phyloP scores from a whole-genome alignment of 1,140 invertebrate species.

The Lepidurus arcticus region DNA sequence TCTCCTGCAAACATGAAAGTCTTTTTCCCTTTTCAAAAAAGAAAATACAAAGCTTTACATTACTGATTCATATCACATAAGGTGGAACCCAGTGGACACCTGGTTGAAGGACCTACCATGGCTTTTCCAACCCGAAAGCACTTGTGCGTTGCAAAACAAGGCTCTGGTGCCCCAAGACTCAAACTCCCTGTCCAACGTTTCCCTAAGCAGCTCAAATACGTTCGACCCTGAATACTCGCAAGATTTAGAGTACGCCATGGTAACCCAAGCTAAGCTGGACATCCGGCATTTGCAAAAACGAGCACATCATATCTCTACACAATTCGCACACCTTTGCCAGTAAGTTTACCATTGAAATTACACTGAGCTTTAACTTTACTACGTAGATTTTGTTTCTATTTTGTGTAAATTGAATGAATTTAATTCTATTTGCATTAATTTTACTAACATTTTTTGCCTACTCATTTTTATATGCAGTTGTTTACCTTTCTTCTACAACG shows the following conservation, averaged over 20 bases:
- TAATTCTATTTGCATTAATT: background rate
- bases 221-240: conserved; percentile 23
- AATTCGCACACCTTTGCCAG: conserved; percentile 57
- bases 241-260: conserved; percentile 24
- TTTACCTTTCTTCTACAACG: background rate
- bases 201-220: background rate
- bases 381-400: background rate
- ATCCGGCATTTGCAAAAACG: conserved; percentile 44
- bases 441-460: too few species aligned
- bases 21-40: too few species aligned
- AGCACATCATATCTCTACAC: conserved; percentile 52
- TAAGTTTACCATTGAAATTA: conserved; percentile 42
- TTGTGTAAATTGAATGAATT: background rate
- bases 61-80: conserved; percentile 3
- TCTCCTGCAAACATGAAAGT: background rate
- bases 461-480: background rate
- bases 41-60: background rate
- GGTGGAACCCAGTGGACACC: conserved; percentile 33
- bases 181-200: background rate
- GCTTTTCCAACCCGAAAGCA: conserved; percentile 33
- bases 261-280: conserved; percentile 23
- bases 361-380: too few species aligned
- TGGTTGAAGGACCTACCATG: conserved; percentile 33
- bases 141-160: conserved; percentile 34
- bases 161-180: conserved; percentile 21